Percentiles rank a stretch among this genome's conserved stretches.
Conservation (phyloP, 1,140 invertebrate species). For the Drosophila ambigua region DNA sequence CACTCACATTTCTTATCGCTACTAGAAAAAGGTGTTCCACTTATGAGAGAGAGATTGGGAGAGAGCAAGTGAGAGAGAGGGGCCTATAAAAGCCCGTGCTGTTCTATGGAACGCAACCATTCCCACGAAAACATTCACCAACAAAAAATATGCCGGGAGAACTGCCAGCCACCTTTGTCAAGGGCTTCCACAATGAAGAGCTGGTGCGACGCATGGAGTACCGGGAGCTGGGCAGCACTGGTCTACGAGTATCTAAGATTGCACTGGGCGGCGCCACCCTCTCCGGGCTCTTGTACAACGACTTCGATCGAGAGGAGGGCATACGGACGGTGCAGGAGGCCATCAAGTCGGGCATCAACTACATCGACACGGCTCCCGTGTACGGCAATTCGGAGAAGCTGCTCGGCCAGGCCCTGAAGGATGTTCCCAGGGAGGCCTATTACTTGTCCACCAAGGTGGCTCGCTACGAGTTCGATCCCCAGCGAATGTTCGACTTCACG, state of each 20-base stretch:
- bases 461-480: too few relatives aligned
- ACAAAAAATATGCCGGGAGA: slow-evolving; percentile 3
- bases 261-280: slow-evolving; percentile 84
- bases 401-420: slow-evolving; percentile 89
- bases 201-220: slow-evolving; percentile 84
- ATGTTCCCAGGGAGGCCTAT: too few relatives aligned
- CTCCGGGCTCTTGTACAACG: slow-evolving; percentile 39
- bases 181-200: too few relatives aligned
- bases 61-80: neutral
- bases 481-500: too few relatives aligned
- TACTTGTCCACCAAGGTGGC: too few relatives aligned
- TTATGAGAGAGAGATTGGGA: neutral
- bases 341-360: slow-evolving; percentile 93
- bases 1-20: too few relatives aligned
- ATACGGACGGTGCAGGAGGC: slow-evolving; percentile 89
- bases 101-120: neutral
- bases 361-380: slow-evolving; percentile 89
- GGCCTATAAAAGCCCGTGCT: too few relatives aligned
- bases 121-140: neutral
- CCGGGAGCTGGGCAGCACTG: slow-evolving; percentile 84
- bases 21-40: neutral
- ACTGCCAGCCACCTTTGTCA: slow-evolving; percentile 84
- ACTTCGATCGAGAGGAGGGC: slow-evolving; percentile 86
- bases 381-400: slow-evolving; percentile 91
- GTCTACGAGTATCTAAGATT: slow-evolving; percentile 85